Percentiles rank a stretch among this genome's conserved stretches.
Evolutionary conservation across 2,888 invertebrate species (phyloP).

Genomic region (Drosophila merina): DNA sequence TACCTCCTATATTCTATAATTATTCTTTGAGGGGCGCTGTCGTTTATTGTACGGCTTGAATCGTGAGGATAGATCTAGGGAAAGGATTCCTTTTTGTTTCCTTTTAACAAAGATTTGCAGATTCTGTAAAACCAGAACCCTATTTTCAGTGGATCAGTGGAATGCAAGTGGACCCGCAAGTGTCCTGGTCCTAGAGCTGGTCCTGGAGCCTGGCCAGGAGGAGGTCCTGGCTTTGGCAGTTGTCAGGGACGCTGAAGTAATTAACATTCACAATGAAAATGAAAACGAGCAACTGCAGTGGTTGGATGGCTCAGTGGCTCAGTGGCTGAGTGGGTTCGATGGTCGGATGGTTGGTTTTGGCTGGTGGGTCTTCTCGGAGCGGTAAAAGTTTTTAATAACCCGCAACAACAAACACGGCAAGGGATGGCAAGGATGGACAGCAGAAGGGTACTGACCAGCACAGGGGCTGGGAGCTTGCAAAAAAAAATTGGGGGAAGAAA

Average conservation of each 20-base stretch:
- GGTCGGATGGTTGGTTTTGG: not conserved
- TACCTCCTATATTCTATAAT: no score
- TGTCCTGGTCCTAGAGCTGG: no score
- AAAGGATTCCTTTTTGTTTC: no score
- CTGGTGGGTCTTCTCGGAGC: constrained; percentile 17
- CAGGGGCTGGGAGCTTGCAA: not conserved
- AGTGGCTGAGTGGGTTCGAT: not conserved
- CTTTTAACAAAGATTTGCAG: no score
- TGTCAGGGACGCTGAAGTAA: constrained; percentile 55
- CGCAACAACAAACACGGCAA: constrained; percentile 65
- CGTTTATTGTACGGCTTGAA: no score
- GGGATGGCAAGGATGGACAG: constrained; percentile 23
- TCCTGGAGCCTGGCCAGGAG: constrained; percentile 7
- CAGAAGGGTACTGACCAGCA: constrained; percentile 2
- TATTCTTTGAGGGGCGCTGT: no score
- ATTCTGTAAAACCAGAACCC: no score
- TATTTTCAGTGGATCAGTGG: not conserved
- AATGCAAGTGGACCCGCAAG: not conserved
- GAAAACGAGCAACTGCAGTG: constrained; percentile 67
- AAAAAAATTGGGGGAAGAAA: not conserved
- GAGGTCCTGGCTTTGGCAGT: constrained; percentile 47
- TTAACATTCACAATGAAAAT: constrained; percentile 77
- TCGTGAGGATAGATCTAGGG: no score
- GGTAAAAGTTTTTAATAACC: constrained; percentile 76
- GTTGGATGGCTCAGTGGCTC: constrained; percentile 9